A percentile compares a stretch with the other conserved stretches of the same genome.
These are phyloP conservation scores for Nomada lathburiana DNA, from an alignment of 2,888 invertebrate genomes.

Conservation along the genomic window DNA sequence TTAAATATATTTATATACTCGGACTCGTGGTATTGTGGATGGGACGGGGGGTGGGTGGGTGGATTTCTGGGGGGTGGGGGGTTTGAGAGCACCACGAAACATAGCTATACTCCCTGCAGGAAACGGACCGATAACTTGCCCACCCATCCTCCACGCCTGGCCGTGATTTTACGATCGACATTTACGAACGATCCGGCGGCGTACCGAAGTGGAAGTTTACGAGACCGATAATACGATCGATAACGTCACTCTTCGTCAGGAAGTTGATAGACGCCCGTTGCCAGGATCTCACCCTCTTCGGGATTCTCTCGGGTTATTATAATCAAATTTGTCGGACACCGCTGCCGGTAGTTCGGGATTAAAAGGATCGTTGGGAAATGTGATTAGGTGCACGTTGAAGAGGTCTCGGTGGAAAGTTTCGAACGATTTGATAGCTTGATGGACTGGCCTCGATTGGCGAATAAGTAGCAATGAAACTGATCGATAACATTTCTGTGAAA, in stretches of 20 bases:
- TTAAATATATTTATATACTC: conserved; percentile 72
- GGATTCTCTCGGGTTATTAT: conserved; percentile 49
- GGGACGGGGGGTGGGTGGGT: neutral
- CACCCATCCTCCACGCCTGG: conserved; percentile 34
- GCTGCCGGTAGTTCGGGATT: conserved; percentile 35
- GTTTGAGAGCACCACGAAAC: neutral
- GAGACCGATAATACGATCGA: conserved; percentile 72
- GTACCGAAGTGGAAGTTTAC: conserved; percentile 68
- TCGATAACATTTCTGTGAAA: neutral
- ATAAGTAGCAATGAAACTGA: neutral
- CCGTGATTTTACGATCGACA: conserved; percentile 69
- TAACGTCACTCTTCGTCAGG: conserved; percentile 68
- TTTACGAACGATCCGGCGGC: conserved; percentile 66
- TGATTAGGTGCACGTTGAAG: neutral
- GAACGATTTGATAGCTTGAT: no score
- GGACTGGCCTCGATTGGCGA: neutral
- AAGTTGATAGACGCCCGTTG: conserved; percentile 62
- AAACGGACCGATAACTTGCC: conserved; percentile 67
- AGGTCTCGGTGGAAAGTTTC: neutral
- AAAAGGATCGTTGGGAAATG: conserved; percentile 13
- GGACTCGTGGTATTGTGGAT: conserved; percentile 38
- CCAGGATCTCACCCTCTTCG: conserved; percentile 25
- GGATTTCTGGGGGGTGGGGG: no score
- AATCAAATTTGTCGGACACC: conserved; percentile 66
- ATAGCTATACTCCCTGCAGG: conserved; percentile 49